Conservation (phyloP, 2,888 invertebrate species). For the Cacoxenus indagator region DNA sequence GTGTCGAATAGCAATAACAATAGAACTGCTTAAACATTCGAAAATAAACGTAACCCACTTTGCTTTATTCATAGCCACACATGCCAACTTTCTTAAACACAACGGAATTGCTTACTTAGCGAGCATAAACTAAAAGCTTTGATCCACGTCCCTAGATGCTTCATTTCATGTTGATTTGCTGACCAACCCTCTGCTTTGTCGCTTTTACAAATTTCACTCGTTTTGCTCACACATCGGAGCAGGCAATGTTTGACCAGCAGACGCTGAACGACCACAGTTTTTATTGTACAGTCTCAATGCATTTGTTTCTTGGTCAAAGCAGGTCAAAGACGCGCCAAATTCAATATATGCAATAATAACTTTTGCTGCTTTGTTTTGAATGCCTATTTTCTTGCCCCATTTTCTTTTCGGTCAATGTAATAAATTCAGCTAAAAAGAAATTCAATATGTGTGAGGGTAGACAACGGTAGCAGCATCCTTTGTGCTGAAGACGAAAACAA, state of each 20-base stretch:
- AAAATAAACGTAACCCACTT: background rate
- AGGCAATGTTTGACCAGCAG: too few species aligned
- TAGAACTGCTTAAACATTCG: background rate
- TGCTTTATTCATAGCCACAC: background rate
- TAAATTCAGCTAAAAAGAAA: slow-evolving; percentile 4
- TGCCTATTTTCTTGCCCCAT: background rate
- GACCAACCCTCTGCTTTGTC: too few species aligned
- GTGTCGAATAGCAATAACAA: background rate
- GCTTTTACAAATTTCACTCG: too few species aligned
- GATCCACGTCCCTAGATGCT: background rate
- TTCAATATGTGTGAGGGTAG: background rate
- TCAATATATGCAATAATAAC: slow-evolving; percentile 7
- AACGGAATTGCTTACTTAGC: too few species aligned
- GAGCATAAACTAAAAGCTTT: background rate
- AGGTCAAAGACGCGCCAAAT: slow-evolving; percentile 1
- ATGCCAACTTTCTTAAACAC: background rate
- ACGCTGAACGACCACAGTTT: too few species aligned
- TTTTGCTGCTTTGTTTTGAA: too few species aligned
- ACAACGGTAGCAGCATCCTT: too few species aligned
- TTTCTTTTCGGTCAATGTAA: slow-evolving; percentile 1
- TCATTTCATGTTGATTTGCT: too few species aligned
- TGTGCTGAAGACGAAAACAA: background rate
- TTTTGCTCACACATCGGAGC: background rate
- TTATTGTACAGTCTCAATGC: background rate
- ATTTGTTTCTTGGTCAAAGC: background rate